Base-by-base conservation (phyloP, 2,888 invertebrate genomes). In the Cyrtodaria siliqua region DNA sequence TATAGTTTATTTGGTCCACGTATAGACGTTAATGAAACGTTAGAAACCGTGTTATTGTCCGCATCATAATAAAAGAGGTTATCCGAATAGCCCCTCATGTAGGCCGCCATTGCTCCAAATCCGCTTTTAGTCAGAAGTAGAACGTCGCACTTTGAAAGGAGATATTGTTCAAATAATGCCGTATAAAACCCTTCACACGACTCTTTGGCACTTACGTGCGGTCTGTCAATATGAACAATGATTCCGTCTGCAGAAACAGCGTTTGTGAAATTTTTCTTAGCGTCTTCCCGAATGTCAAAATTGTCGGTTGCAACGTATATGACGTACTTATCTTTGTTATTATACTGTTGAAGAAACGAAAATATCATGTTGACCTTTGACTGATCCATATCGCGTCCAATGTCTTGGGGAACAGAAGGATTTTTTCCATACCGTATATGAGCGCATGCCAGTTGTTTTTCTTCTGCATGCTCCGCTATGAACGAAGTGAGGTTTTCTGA, bases 401-500 rank as follows among this genome's bases (percentile, higher is more conserved):
- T 12, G 53, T 79, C 79, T 1, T 55, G 47, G 2, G 74, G 74
- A 24, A 60, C 74, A 4, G 49, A 53, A 1, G 74, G 74, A 62
- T 74, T 74, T 55, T 42, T 63, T 2, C 79, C 79, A 14, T 56
- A 33, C 0, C 79, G 62, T 3, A 79, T 56, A 74, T 79, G 79
- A 18, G 61, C 55, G 29, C 78, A 78, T 9, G 64, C 55, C 6
- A 75, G 23, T 0, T 47, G 16, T n/a, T 53, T 68, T 8, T 12
- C 23, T 16, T 49, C 23, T 2, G 47, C 20, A 33, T 23, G n/a
- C 2, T 53, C 1, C 3, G 16, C 14, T n/a, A n/a, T n/a, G 24
- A 66, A 62, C 3, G 42, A 16, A 4, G n/a, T 24, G 1, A 70
- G 26, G 18, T 40, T 24, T 14, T n/a, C 0, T 16, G 14, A 14